Conservation (phyloP, 2,797 vertebrate species). For the Chanos chanos region DNA sequence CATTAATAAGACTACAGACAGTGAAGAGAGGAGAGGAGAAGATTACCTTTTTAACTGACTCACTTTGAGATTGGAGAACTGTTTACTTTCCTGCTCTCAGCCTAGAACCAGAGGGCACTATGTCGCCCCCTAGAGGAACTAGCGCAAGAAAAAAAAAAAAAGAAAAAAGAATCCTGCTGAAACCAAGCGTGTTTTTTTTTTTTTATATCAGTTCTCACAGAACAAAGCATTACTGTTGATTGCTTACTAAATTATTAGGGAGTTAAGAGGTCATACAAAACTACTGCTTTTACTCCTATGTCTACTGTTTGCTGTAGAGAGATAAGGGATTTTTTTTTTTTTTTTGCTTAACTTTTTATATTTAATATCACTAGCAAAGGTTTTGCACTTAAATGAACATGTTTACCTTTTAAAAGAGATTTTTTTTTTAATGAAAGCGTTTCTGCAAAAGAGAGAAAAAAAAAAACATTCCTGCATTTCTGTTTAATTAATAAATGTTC, state of each 20-base stretch:
- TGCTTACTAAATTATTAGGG: constrained; percentile 54
- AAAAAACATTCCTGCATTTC: constrained; percentile 66
- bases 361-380: constrained; percentile 71
- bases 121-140: constrained; percentile 37
- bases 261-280: constrained; percentile 52
- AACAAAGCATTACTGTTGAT: constrained; percentile 20
- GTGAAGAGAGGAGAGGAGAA: constrained; percentile 20
- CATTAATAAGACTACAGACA: background rate
- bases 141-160: too few relatives aligned
- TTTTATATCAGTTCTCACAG: constrained; percentile 9
- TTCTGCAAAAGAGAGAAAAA: constrained; percentile 61
- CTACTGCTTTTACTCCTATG: constrained; percentile 68
- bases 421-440: constrained; percentile 56
- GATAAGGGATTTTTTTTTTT: constrained; percentile 64
- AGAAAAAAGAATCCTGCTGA: constrained; percentile 46
- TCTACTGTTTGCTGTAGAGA: constrained; percentile 74
- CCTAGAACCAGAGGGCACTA: background rate
- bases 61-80: constrained; percentile 42
- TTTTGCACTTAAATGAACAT: constrained; percentile 80
- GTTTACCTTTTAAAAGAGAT: constrained; percentile 66
- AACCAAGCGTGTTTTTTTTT: constrained; percentile 5
- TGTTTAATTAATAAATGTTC: constrained; percentile 74
- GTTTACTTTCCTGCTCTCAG: constrained; percentile 36
- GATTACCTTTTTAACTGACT: background rate
- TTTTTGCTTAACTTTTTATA: constrained; percentile 50